phyloP scores from a whole-genome alignment of 2,888 invertebrate genomes.

The Anthrax anthrax region DNA sequence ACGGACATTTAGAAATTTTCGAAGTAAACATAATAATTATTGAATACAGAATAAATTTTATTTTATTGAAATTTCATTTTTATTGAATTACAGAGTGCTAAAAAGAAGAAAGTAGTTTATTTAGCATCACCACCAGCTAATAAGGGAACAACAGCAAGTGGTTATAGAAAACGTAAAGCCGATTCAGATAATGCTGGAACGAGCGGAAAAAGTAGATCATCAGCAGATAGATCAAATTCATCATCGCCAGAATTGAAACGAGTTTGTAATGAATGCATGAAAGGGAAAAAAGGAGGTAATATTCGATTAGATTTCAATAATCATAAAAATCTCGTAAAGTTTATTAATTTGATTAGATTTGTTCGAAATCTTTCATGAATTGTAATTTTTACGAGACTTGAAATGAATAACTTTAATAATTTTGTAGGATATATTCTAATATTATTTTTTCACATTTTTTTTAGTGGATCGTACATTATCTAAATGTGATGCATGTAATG shows the following conservation, averaged over 20 bases:
- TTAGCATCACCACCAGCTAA: conserved; percentile 24
- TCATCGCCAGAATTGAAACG: conserved; percentile 20
- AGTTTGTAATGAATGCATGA: conserved; percentile 24
- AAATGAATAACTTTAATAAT: too few species aligned
- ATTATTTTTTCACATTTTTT: background rate
- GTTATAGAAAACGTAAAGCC: conserved; percentile 8
- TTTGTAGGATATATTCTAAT: too few species aligned
- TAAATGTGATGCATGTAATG: conserved; percentile 19
- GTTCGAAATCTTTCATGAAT: background rate
- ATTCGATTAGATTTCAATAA: too few species aligned
- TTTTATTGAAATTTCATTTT: background rate
- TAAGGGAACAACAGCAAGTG: conserved; percentile 9
- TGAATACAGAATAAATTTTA: background rate
- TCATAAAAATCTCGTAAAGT: too few species aligned
- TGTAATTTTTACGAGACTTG: too few species aligned
- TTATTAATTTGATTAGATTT: too few species aligned
- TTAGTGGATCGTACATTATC: conserved; percentile 11
- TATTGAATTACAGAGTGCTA: conserved; percentile 7
- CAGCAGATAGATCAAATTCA: conserved; percentile 17
- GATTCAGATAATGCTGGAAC: conserved; percentile 12
- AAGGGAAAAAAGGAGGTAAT: conserved; percentile 16
- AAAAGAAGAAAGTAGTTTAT: conserved; percentile 25
- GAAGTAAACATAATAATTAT: conserved; percentile 3
- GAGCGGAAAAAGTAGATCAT: conserved; percentile 7
- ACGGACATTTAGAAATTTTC: conserved; percentile 25